These are phyloP conservation scores for Danionella dracula DNA, from an alignment of 2,797 vertebrate genomes.

Conservation along the genomic window DNA sequence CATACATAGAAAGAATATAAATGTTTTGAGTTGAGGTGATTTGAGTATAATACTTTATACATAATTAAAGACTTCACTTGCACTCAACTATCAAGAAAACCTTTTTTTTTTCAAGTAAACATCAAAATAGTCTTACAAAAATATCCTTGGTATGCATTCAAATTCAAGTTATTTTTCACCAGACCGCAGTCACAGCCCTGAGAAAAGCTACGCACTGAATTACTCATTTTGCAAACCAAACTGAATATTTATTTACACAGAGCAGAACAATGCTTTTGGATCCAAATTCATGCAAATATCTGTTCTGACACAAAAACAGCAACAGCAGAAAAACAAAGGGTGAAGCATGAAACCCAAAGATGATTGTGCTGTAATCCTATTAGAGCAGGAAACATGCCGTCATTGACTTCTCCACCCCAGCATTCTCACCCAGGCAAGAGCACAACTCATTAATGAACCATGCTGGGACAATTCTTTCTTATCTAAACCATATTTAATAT, in stretches of 20 bases:
- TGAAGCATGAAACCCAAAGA: constrained; percentile 37
- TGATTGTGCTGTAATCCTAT: constrained; percentile 56
- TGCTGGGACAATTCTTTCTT: constrained; percentile 4
- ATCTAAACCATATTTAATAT: constrained; percentile 31
- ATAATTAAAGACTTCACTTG: no score
- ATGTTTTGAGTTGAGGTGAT: no score
- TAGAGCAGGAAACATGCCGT: constrained; percentile 41
- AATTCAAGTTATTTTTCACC: no score
- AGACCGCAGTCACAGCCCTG: no score
- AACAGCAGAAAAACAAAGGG: constrained; percentile 7
- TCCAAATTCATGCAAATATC: constrained; percentile 70
- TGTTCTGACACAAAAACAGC: constrained; percentile 55
- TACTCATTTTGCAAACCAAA: no score
- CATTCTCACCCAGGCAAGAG: constrained; percentile 7
- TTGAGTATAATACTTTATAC: no score
- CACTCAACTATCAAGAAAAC: no score
- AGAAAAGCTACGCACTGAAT: no score
- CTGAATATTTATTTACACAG: constrained; percentile 56
- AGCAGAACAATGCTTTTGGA: constrained; percentile 72
- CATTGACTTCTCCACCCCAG: constrained; percentile 13
- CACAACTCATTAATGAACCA: constrained; percentile 25
- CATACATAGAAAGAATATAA: no score
- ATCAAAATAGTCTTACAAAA: no score
- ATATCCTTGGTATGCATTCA: no score
- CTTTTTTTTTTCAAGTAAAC: no score